phyloP scores from a whole-genome alignment of 1,140 invertebrate species.

The Lepidurus apus region DNA sequence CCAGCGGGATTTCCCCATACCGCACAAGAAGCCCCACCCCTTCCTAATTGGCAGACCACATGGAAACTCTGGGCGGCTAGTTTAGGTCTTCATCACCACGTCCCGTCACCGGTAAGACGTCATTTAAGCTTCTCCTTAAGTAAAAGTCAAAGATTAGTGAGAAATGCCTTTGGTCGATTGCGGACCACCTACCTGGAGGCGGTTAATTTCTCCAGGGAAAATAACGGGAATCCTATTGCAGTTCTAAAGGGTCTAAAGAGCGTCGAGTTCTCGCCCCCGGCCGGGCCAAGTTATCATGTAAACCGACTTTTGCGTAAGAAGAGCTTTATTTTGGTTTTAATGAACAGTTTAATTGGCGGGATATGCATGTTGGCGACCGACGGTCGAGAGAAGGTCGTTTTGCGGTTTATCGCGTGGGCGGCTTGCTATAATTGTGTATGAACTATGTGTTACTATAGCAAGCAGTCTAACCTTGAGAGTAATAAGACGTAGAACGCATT shows the following conservation, averaged over 20 bases:
- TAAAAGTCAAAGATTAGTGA: not conserved
- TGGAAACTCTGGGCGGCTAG: slow-evolving; percentile 12
- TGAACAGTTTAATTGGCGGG: no score
- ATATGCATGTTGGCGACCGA: no score
- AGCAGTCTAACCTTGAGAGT: not conserved
- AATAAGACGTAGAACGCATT: not conserved
- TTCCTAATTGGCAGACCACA: not conserved
- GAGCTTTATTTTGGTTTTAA: no score
- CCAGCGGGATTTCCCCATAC: not conserved
- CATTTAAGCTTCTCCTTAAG: not conserved
- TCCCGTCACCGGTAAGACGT: not conserved
- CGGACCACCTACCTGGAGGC: not conserved
- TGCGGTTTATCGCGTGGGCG: no score
- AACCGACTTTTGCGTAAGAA: no score
- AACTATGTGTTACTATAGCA: not conserved
- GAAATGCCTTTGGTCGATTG: not conserved
- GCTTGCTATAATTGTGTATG: no score
- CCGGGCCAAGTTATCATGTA: not conserved
- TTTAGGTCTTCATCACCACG: not conserved
- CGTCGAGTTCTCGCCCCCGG: not conserved
- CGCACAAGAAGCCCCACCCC: not conserved
- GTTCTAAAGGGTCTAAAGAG: not conserved
- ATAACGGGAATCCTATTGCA: slow-evolving; percentile 5
- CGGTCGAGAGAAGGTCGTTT: no score
- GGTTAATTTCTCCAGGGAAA: slow-evolving; percentile 3